Evolutionary conservation across 1,140 invertebrate genomes (phyloP).

Genomic region (Lepidurus packardi): DNA sequence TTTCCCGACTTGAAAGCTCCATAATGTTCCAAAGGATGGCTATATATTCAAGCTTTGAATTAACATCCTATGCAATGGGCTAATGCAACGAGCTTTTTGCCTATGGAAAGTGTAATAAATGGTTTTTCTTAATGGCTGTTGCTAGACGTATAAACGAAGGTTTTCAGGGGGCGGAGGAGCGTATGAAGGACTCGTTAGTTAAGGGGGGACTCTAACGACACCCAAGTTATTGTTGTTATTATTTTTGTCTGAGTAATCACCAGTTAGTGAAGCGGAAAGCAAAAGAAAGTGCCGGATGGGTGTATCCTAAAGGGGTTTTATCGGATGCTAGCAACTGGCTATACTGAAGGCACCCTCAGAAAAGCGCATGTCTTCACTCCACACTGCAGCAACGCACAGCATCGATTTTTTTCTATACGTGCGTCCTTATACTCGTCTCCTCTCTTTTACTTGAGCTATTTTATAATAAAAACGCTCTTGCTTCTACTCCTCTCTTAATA

Average conservation of each 20-base stretch:
- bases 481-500: too few relatives aligned
- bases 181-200: background rate
- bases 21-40: too few relatives aligned
- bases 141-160: background rate
- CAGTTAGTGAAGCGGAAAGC: conserved; percentile 23
- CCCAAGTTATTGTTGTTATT: background rate
- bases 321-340: background rate
- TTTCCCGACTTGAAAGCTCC: too few relatives aligned
- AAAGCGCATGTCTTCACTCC: conserved; percentile 11
- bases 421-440: background rate
- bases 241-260: background rate
- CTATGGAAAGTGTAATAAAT: background rate
- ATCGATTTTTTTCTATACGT: conserved; percentile 14
- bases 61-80: too few relatives aligned
- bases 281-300: conserved; percentile 10
- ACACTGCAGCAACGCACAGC: conserved; percentile 13
- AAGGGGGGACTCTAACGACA: background rate
- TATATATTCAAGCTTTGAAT: too few relatives aligned
- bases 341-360: background rate
- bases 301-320: background rate
- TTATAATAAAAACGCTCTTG: too few relatives aligned
- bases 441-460: background rate
- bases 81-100: too few relatives aligned
- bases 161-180: background rate
- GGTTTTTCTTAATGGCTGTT: background rate